Evolutionary conservation across 2,888 invertebrate genomes (phyloP).

Genomic region (Hartigia nigra): DNA sequence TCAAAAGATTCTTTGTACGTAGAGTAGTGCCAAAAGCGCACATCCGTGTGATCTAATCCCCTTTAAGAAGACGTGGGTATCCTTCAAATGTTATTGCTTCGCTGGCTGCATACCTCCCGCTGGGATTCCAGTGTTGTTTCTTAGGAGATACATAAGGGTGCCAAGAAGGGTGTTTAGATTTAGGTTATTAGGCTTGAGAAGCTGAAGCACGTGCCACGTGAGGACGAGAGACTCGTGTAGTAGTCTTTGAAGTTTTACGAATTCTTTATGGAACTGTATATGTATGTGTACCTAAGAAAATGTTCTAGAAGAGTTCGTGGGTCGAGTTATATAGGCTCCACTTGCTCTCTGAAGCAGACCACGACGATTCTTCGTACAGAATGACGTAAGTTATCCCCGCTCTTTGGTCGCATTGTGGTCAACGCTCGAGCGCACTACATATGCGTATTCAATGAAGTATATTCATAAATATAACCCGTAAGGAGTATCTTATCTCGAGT

Average conservation of each 20-base stretch:
- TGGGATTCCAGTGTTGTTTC: background rate
- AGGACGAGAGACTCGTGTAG: background rate
- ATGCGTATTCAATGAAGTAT: background rate
- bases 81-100: constrained; percentile 3
- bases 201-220: background rate
- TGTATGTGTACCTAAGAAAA: background rate
- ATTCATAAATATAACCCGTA: background rate
- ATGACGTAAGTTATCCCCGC: background rate
- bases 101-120: background rate
- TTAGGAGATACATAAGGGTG: background rate
- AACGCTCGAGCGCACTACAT: background rate
- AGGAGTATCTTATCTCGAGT: background rate
- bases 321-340: background rate
- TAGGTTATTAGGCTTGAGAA: background rate
- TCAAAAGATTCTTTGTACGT: background rate
- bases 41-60: background rate
- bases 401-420: background rate
- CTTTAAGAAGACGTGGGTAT: background rate
- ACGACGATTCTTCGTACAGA: background rate
- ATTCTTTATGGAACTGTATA: background rate
- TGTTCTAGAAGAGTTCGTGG: background rate
- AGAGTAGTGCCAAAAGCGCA: background rate
- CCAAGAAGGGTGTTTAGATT: background rate
- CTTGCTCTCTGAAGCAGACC: background rate
- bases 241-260: background rate